Evolutionary conservation across 2,888 invertebrate species (phyloP), one percentile per base, ranked within the genome.

Genomic region (Cerastoderma edule): DNA sequence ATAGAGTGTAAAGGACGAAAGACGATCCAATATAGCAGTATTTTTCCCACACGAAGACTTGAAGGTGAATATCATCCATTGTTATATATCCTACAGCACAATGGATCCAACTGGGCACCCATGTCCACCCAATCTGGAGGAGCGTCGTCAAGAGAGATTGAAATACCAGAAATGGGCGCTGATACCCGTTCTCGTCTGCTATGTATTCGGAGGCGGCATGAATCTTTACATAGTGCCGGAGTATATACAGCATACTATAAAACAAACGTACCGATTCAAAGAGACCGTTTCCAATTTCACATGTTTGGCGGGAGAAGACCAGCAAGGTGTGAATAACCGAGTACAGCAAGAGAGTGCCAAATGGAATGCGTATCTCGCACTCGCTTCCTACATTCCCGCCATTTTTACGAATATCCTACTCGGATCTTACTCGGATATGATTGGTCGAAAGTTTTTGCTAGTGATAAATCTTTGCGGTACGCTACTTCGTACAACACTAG

Each of bases 371-470:
- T 80, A 80, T 65, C 48, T 66, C 19, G 44, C 57, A 1, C n/a
- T 81, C 0, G 66, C 78, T 4, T 22, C 56, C 0, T 66, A 50
- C 27, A 13, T 74, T 1, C 83, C 83, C 1, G 75, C 81, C 8
- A 53, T 83, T 2, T 71, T 81, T 44, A 63, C 72, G 22, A 81
- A 78, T 33, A 19, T 83, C 2, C 32, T 83, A 8, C 72, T 72
- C 54, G 74, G 73, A 28, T 64, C 81, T 1, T 79, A 77, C 46
- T 75, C 81, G 1, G 83, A 83, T 28, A 44, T 74, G 22, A 46
- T 79, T 44, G 83, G 83, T 35, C 48, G 83, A 46, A 74, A 66
- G 24, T 72, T 75, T 67, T n/a, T 78, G 22, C 64, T 83, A 8
- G 22, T 75, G 13, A 10, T 79, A 10, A 71, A 63, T 16, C 69